Evolutionary conservation across 1,140 invertebrate species (phyloP).

Genomic region (Caerostris extrusa): DNA sequence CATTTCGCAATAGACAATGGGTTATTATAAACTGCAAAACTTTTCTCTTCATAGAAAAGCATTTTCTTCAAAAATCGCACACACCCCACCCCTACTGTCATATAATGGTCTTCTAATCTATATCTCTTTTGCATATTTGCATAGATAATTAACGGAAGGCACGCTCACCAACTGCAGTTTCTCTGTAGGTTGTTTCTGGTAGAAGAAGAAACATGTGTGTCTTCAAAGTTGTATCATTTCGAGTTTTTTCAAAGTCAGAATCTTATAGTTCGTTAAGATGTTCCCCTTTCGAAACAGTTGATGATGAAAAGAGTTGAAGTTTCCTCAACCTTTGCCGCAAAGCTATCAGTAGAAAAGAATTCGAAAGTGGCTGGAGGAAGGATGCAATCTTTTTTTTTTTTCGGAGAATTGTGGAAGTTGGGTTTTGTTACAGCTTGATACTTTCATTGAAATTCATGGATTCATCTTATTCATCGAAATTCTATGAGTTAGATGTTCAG

Average conservation of each 20-base stretch:
- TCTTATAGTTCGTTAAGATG: conserved; percentile 4
- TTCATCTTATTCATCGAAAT: too few species aligned
- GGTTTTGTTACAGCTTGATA: too few species aligned
- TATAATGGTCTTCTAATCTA: conserved; percentile 64
- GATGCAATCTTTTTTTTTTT: too few species aligned
- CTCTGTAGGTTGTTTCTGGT: not conserved
- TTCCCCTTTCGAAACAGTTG: not conserved
- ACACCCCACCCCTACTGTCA: not conserved
- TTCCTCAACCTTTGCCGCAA: too few species aligned
- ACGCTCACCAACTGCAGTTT: not conserved
- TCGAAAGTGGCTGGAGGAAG: too few species aligned
- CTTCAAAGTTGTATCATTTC: not conserved
- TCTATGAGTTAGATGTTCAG: too few species aligned
- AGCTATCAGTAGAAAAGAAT: too few species aligned
- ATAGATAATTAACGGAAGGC: conserved; percentile 47
- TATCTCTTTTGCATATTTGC: conserved; percentile 62
- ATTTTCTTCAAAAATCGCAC: conserved; percentile 31
- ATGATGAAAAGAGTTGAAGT: too few species aligned
- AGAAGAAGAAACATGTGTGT: not conserved
- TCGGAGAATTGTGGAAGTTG: too few species aligned
- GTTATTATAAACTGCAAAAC: conserved; percentile 39
- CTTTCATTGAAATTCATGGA: too few species aligned
- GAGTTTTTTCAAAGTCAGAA: not conserved
- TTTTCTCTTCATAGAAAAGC: not conserved
- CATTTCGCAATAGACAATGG: not conserved